Conservation (phyloP, 2,113 vertebrate genomes). For the Gallinago jamesoni region DNA sequence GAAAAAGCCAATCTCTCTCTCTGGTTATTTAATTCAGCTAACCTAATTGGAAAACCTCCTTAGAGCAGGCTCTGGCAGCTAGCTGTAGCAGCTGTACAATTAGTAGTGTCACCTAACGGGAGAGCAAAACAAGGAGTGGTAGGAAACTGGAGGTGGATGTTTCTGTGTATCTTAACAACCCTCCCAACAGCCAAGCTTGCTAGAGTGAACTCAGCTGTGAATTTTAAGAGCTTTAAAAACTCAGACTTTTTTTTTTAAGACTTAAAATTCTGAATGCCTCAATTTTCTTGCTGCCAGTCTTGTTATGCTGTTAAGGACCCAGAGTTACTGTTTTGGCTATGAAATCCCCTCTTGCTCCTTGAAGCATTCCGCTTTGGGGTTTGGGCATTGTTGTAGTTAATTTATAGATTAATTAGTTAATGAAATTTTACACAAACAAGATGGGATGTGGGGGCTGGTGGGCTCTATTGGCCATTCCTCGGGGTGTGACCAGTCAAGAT, state of each 20-base stretch:
- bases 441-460: not conserved
- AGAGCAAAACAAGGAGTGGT: not conserved
- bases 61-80: not conserved
- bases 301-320: not conserved
- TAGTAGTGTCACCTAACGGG: slow-evolving; percentile 15
- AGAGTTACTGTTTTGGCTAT: not conserved
- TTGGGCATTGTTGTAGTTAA: not conserved
- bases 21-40: slow-evolving; percentile 23
- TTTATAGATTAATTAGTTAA: not conserved
- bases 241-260: not conserved
- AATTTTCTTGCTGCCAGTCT: not conserved
- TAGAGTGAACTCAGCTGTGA: not conserved
- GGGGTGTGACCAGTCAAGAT: not conserved
- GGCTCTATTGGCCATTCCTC: not conserved
- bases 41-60: slow-evolving; percentile 30
- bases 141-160: not conserved
- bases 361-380: not conserved
- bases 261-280: not conserved
- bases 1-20: not conserved
- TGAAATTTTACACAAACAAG: not conserved
- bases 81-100: slow-evolving; percentile 14
- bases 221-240: not conserved
- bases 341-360: not conserved
- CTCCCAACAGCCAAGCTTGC: not conserved
- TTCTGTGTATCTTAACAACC: not conserved